A percentile compares a stretch with the other conserved stretches of the same genome.
These are phyloP conservation scores for Aculops lycopersici DNA, from an alignment of 1,140 invertebrate species.

Conservation along the genomic window DNA sequence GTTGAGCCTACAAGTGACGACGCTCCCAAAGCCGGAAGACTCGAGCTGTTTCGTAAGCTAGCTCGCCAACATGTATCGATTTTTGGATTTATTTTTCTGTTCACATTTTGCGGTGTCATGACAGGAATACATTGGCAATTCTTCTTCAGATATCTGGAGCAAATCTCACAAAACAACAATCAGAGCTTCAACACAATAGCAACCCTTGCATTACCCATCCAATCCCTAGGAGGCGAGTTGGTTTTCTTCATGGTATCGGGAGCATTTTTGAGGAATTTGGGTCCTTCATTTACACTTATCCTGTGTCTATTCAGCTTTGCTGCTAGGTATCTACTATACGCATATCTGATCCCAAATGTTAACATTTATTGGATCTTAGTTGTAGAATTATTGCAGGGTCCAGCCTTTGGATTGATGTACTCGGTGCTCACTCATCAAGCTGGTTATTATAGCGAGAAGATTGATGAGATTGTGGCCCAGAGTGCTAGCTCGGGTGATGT, in stretches of 20 bases:
- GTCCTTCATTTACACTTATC: constrained; percentile 45
- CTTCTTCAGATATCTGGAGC: constrained; percentile 19
- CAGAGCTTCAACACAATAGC: constrained; percentile 30
- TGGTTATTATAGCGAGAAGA: constrained; percentile 5
- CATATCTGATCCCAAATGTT: constrained; percentile 20
- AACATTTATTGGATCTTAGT: constrained; percentile 46
- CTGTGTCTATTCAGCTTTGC: constrained; percentile 34
- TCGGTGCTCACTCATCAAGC: constrained; percentile 30
- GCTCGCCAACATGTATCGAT: constrained; percentile 3
- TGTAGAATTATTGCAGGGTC: constrained; percentile 48
- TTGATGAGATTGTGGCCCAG: not conserved
- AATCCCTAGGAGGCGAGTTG: constrained; percentile 52
- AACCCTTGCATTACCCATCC: constrained; percentile 37
- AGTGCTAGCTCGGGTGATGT: not conserved
- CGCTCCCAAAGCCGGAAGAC: not conserved
- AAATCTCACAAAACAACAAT: constrained; percentile 5
- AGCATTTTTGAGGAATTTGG: constrained; percentile 39
- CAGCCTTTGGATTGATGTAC: constrained; percentile 60
- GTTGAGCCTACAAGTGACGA: not conserved
- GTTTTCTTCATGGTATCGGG: constrained; percentile 59
- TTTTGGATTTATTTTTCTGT: constrained; percentile 22
- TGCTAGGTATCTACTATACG: constrained; percentile 44
- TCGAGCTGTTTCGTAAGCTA: not conserved
- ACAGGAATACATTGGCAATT: constrained; percentile 63
- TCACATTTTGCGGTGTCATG: constrained; percentile 42